Evolutionary conservation across 2,113 vertebrate species (phyloP).

Genomic region (Sporophila hypoxantha): DNA sequence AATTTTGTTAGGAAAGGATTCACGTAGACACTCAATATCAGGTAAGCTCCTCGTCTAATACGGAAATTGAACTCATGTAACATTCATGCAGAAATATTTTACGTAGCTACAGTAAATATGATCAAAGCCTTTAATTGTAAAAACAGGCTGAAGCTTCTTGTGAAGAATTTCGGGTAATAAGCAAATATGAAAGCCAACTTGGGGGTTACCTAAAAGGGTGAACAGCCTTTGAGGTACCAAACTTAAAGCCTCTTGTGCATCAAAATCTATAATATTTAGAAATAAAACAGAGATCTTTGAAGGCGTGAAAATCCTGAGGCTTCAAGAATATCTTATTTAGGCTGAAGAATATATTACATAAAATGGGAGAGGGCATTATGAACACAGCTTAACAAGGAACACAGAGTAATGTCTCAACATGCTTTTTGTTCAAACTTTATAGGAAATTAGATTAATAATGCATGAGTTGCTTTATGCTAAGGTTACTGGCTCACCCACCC

Average conservation of each 20-base stretch:
- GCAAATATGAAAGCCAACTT: conserved; percentile 43
- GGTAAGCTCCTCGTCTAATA: conserved; percentile 5
- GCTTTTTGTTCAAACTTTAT: conserved; percentile 22
- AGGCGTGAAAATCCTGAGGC: conserved; percentile 20
- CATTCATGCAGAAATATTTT: conserved; percentile 44
- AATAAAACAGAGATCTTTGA: conserved; percentile 46
- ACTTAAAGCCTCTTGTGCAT: conserved; percentile 39
- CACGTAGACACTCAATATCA: not conserved
- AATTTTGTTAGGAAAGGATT: not conserved
- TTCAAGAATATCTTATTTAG: conserved; percentile 44
- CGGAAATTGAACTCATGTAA: conserved; percentile 22
- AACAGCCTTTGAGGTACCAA: conserved; percentile 50
- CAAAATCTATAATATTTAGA: conserved; percentile 55
- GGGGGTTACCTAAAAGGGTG: conserved; percentile 44
- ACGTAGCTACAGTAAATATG: conserved; percentile 40
- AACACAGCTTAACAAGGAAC: not conserved
- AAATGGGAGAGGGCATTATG: conserved; percentile 3
- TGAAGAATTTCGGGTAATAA: conserved; percentile 41
- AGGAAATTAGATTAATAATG: conserved; percentile 44
- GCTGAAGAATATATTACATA: conserved; percentile 21
- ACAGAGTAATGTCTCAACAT: conserved; percentile 12
- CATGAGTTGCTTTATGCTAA: not conserved
- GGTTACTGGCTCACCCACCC: not conserved
- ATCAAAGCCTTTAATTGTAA: conserved; percentile 59
- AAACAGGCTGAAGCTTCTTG: conserved; percentile 34